These are phyloP conservation scores for Pholis gunnellus DNA, from an alignment of 2,113 vertebrate species.

Conservation along the genomic window DNA sequence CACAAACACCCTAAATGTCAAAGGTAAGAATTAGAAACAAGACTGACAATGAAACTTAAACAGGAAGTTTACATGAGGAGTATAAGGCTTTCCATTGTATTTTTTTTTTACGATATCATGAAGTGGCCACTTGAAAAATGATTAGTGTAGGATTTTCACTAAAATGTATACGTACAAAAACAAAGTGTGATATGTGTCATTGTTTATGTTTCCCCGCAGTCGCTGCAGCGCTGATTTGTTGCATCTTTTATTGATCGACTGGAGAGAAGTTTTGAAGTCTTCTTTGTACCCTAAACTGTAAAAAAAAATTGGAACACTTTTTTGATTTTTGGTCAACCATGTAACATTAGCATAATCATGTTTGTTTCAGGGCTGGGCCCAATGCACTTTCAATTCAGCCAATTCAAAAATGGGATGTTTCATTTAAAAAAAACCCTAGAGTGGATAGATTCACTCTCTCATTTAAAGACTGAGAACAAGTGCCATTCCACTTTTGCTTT, in stretches of 20 bases:
- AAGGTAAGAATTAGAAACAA: slow-evolving; percentile 20
- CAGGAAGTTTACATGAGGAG: slow-evolving; percentile 49
- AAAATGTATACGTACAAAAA: slow-evolving; percentile 10
- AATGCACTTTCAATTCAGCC: slow-evolving; percentile 71
- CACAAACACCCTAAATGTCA: neutral
- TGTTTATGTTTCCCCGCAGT: slow-evolving; percentile 30
- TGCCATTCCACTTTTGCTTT: slow-evolving; percentile 45
- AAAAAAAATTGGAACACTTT: slow-evolving; percentile 48
- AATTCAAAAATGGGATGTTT: slow-evolving; percentile 43
- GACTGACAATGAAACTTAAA: slow-evolving; percentile 38
- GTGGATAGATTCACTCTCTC: neutral
- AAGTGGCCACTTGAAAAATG: slow-evolving; percentile 56
- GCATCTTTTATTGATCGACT: slow-evolving; percentile 45
- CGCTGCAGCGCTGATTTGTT: slow-evolving; percentile 28
- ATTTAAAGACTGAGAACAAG: too few relatives aligned
- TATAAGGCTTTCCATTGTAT: slow-evolving; percentile 22
- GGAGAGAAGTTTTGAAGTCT: slow-evolving; percentile 44
- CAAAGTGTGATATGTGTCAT: slow-evolving; percentile 35
- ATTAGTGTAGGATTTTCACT: slow-evolving; percentile 45
- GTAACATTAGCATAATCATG: slow-evolving; percentile 88
- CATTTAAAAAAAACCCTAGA: neutral
- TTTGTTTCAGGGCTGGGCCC: slow-evolving; percentile 84
- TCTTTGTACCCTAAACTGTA: slow-evolving; percentile 46
- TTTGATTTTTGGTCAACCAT: slow-evolving; percentile 75
- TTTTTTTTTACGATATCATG: slow-evolving; percentile 36